phyloP scores from a whole-genome alignment of 30 jellyfish, hydroid and myxozoan species.

The Chrysaora quinquecirrha region DNA sequence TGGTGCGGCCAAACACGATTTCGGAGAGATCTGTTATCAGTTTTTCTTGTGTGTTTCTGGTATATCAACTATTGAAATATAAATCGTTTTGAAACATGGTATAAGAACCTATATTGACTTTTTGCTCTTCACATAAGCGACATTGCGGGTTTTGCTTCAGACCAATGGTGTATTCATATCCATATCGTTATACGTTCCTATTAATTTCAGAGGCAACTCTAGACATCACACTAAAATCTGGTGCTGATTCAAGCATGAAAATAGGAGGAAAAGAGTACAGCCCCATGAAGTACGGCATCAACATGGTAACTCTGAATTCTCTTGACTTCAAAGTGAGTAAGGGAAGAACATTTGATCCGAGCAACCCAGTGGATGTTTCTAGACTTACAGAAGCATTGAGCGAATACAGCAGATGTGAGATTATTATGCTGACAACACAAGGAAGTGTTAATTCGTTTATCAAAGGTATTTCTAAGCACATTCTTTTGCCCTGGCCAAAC shows the following conservation, averaged over 20 bases:
- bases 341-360: conserved; percentile 65
- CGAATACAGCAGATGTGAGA: conserved; percentile 41
- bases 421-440: conserved; percentile 69
- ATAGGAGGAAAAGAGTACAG: conserved; percentile 80
- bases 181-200: too few species aligned
- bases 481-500: too few species aligned
- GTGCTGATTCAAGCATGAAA: conserved; percentile 67
- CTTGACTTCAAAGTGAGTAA: conserved; percentile 56
- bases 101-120: background rate
- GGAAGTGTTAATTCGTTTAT: conserved; percentile 54
- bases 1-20: too few species aligned
- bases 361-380: conserved; percentile 10
- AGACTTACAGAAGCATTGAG: conserved; percentile 49
- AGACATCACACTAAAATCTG: conserved; percentile 46
- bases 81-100: background rate
- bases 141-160: too few species aligned
- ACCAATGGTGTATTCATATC: too few species aligned
- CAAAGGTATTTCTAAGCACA: conserved; percentile 58
- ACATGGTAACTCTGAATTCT: conserved; percentile 53
- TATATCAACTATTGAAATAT: background rate
- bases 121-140: too few species aligned
- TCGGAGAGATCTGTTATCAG: too few species aligned
- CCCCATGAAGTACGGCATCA: conserved; percentile 77
- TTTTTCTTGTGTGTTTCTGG: too few species aligned
- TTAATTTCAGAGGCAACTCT: conserved; percentile 56